phyloP scores from a whole-genome alignment of 2,113 vertebrate species.

The Ranitomeya variabilis region DNA sequence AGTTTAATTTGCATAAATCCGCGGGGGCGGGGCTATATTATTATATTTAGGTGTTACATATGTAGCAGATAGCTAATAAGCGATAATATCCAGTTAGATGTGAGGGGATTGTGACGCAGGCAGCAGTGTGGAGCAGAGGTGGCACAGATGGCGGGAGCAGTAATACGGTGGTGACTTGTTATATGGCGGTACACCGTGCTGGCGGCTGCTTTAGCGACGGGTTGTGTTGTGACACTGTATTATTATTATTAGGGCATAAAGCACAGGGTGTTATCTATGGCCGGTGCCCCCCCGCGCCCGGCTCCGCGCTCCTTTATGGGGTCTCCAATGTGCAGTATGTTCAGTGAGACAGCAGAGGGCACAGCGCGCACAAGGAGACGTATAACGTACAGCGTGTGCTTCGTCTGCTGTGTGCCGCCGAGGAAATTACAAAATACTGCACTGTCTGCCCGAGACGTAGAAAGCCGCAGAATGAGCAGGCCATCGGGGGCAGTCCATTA shows the following conservation, averaged over 20 bases:
- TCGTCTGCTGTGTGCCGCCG: background rate
- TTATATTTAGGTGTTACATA: too few species aligned
- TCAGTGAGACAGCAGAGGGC: constrained; percentile 10
- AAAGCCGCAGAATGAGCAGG: background rate
- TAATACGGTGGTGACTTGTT: background rate
- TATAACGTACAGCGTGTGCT: too few species aligned
- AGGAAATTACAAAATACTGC: background rate
- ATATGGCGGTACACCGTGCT: background rate
- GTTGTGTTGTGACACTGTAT: background rate
- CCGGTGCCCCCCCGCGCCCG: background rate
- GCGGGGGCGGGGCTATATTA: too few species aligned
- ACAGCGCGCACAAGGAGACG: background rate
- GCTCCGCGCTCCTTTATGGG: background rate
- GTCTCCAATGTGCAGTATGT: constrained; percentile 6
- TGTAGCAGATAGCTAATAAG: too few species aligned
- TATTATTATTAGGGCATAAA: constrained; percentile 5
- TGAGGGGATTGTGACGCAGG: background rate
- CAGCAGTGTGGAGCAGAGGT: background rate
- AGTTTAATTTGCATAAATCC: too few species aligned
- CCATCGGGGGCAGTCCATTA: background rate
- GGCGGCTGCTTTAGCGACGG: background rate
- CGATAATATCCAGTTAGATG: background rate
- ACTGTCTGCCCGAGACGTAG: background rate
- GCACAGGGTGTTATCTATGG: background rate
- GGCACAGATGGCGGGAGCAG: background rate